A percentile compares a stretch with the other conserved stretches of the same genome.
These are phyloP conservation scores for Bos indicus DNA, from an alignment of 2,113 vertebrate species.

Conservation along the genomic window DNA sequence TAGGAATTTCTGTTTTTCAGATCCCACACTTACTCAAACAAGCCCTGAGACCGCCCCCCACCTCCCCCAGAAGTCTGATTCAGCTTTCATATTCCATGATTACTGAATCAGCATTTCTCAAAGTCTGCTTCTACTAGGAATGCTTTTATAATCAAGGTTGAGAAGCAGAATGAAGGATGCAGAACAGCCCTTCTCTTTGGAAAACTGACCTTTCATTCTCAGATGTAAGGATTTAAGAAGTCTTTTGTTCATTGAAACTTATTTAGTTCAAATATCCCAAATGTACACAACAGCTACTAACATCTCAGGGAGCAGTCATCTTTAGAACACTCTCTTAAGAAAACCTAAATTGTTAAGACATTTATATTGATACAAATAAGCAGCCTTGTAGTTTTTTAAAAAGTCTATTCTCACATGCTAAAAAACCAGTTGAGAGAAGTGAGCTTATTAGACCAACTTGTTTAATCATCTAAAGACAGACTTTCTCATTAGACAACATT, in stretches of 20 bases:
- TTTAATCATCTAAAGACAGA: background rate
- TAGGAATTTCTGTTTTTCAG: background rate
- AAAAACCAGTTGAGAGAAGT: background rate
- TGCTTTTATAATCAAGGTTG: background rate
- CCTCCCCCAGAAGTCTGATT: accelerated
- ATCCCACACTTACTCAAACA: background rate
- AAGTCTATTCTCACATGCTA: accelerated
- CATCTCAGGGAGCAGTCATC: background rate
- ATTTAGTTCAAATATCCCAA: background rate
- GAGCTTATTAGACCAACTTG: accelerated
- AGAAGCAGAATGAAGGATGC: background rate
- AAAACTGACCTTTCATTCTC: background rate
- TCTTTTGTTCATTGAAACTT: background rate
- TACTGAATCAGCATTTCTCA: background rate
- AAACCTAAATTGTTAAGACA: background rate
- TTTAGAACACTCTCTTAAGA: background rate
- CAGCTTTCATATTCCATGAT: background rate
- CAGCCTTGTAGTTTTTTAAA: background rate
- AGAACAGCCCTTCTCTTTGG: background rate
- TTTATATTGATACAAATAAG: background rate
- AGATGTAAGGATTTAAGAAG: background rate
- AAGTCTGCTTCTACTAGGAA: background rate
- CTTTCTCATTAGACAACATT: background rate
- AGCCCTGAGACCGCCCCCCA: accelerated
- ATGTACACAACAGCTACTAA: background rate